Conservation (phyloP, 1,140 invertebrate genomes). For the Nylanderia fulva region DNA sequence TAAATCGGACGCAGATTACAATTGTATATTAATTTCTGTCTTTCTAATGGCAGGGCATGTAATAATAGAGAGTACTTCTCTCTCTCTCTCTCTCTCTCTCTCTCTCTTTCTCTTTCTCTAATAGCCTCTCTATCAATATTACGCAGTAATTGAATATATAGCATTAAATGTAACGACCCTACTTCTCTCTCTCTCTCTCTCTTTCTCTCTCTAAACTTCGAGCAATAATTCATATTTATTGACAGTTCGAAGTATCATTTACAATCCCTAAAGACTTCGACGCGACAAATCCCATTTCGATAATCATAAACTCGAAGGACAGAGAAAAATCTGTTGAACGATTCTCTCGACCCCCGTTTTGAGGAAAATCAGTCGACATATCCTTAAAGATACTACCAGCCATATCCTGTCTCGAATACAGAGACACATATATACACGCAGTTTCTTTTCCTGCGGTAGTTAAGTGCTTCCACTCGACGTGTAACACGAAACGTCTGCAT, state of each 20-base stretch:
- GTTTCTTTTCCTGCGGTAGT: constrained; percentile 11
- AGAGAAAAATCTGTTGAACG: constrained; percentile 27
- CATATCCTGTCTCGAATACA: constrained; percentile 16
- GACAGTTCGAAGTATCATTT: constrained; percentile 14
- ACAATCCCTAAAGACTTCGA: neutral
- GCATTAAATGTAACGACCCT: neutral
- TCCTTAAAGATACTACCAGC: constrained; percentile 10
- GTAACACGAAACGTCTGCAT: constrained; percentile 28
- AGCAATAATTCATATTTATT: constrained; percentile 24
- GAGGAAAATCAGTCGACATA: constrained; percentile 31
- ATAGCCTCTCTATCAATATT: neutral
- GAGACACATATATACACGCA: neutral
- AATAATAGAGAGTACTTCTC: neutral
- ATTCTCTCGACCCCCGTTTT: neutral
- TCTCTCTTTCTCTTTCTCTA: neutral
- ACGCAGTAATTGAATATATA: neutral
- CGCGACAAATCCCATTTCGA: constrained; percentile 7
- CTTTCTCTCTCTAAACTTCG: too few relatives aligned
- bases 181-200: too few relatives aligned
- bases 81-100: neutral
- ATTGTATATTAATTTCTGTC: constrained; percentile 22
- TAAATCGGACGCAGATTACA: neutral
- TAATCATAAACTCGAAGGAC: constrained; percentile 19
- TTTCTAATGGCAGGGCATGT: neutral
- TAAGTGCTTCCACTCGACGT: constrained; percentile 37